Evolutionary conservation across 2,113 vertebrate genomes (phyloP).

Genomic region (Phalacrocorax brasilianus): DNA sequence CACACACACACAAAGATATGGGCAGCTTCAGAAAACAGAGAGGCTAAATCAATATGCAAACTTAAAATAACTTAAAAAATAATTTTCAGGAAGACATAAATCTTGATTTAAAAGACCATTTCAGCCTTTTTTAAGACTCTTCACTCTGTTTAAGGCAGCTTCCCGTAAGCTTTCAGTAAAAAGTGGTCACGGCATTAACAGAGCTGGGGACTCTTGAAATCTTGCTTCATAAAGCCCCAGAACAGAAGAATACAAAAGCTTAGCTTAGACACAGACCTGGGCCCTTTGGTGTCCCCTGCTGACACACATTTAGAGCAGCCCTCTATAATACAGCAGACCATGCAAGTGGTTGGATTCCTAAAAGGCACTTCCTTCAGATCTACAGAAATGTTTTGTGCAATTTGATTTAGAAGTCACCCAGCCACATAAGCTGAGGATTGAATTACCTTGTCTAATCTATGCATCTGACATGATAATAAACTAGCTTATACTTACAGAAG

Average conservation of each 20-base stretch:
- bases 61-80: background rate
- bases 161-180: background rate
- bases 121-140: background rate
- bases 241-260: background rate
- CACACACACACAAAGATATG: background rate
- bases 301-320: background rate
- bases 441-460: background rate
- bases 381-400: background rate
- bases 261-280: rapidly evolving
- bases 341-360: background rate
- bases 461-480: background rate
- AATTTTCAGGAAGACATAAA: background rate
- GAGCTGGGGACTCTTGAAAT: background rate
- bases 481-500: background rate
- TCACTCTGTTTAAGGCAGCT: background rate
- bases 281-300: background rate
- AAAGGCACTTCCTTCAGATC: background rate
- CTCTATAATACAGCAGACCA: background rate
- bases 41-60: background rate
- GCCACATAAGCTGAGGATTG: background rate
- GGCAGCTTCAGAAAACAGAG: background rate
- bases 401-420: background rate
- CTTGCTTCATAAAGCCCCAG: background rate
- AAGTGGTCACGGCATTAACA: background rate
- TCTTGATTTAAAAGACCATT: background rate